Conservation (phyloP, 2,113 vertebrate genomes). For the Cercocebus atys region DNA sequence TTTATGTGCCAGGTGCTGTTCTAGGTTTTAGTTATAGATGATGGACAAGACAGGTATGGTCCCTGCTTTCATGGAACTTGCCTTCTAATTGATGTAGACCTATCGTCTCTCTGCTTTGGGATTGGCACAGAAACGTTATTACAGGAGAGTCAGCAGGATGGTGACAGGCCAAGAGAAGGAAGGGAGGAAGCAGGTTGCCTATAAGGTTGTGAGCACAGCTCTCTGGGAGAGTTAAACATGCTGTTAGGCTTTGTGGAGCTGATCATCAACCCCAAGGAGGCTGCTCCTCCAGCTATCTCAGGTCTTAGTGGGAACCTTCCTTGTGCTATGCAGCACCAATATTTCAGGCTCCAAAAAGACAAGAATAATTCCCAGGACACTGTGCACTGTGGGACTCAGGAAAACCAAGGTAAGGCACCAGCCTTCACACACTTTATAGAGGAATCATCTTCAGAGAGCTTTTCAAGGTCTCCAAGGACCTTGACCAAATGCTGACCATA, state of each 20-base stretch:
- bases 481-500: background rate
- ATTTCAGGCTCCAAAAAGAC: background rate
- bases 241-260: background rate
- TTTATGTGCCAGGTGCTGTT: background rate
- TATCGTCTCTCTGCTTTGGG: background rate
- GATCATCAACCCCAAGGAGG: background rate
- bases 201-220: background rate
- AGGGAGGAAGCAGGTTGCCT: background rate
- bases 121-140: too few relatives aligned
- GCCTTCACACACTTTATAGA: background rate
- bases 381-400: fast-evolving
- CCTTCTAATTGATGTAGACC: background rate
- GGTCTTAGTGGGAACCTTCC: background rate
- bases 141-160: background rate
- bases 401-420: background rate
- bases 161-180: background rate
- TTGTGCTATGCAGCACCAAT: background rate
- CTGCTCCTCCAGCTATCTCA: background rate
- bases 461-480: background rate
- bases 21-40: background rate
- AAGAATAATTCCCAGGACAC: background rate
- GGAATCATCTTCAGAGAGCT: background rate
- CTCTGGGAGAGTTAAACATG: background rate
- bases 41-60: background rate
- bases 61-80: background rate